A percentile compares a stretch with the other conserved stretches of the same genome.
Evolutionary conservation across 2,888 invertebrate genomes (phyloP).

Genomic region (Polia nebulosa): DNA sequence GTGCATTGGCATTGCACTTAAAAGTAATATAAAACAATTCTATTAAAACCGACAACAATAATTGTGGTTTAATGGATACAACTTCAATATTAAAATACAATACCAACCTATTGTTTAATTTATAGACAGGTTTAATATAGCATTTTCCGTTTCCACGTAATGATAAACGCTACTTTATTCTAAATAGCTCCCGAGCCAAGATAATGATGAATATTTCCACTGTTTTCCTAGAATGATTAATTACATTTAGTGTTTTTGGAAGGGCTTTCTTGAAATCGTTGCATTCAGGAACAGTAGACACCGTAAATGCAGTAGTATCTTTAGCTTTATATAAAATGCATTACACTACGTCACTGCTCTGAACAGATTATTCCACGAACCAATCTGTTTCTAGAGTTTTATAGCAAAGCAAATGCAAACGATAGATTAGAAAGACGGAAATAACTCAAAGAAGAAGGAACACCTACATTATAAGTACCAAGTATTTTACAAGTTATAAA

Average conservation of each 20-base stretch:
- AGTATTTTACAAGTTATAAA: too few relatives aligned
- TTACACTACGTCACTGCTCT: not conserved
- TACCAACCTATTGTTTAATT: not conserved
- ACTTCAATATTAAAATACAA: not conserved
- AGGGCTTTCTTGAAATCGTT: not conserved
- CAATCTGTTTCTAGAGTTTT: constrained; percentile 13
- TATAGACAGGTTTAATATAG: not conserved
- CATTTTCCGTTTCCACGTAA: constrained; percentile 10
- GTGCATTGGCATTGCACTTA: not conserved
- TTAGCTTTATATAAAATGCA: not conserved
- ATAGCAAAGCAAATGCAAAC: not conserved
- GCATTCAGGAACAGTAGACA: not conserved
- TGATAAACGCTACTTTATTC: not conserved
- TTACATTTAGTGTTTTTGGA: not conserved
- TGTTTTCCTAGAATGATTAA: not conserved
- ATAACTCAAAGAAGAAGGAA: constrained; percentile 5
- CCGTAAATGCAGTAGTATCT: not conserved
- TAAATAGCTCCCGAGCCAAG: not conserved
- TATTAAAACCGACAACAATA: not conserved
- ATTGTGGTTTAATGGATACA: not conserved
- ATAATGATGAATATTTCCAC: not conserved
- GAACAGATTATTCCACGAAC: constrained; percentile 9
- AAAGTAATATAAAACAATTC: constrained; percentile 3
- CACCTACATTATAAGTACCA: constrained; percentile 3
- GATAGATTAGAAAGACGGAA: constrained; percentile 30